These are phyloP conservation scores for Ecliptopera silaceata DNA, from an alignment of 2,888 invertebrate species.

Conservation along the genomic window DNA sequence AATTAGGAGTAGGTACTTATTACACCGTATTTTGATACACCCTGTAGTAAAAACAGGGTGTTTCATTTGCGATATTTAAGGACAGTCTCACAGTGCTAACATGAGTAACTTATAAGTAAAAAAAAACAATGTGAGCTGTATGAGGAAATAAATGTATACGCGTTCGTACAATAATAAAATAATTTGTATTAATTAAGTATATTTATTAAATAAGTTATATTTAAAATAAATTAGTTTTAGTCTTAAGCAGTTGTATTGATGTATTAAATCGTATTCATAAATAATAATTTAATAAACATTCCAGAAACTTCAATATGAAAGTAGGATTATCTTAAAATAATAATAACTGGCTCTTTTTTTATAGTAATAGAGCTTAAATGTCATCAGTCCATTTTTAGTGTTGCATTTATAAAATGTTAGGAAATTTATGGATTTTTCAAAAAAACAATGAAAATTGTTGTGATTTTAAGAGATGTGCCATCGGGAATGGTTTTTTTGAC, in stretches of 20 bases:
- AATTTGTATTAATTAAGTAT: conserved; percentile 64
- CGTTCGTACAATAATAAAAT: conserved; percentile 79
- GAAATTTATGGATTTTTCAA: conserved; percentile 13
- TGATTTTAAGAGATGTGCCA: conserved; percentile 27
- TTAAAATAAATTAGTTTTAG: conserved; percentile 59
- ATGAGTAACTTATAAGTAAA: conserved; percentile 30
- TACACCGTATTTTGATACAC: neutral
- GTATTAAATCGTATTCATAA: conserved; percentile 49
- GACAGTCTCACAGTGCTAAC: conserved; percentile 35
- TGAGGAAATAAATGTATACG: conserved; percentile 78
- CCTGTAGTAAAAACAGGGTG: conserved; percentile 13
- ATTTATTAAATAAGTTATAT: conserved; percentile 71
- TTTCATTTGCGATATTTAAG: conserved; percentile 20
- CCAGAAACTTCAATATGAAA: conserved; percentile 43
- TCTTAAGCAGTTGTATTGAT: conserved; percentile 53
- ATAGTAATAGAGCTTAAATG: conserved; percentile 33
- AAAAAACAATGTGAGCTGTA: conserved; percentile 67
- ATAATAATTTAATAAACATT: conserved; percentile 46
- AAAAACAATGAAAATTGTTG: conserved; percentile 18
- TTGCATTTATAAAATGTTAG: conserved; percentile 36
- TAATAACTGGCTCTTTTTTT: conserved; percentile 23
- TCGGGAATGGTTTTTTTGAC: conserved; percentile 10
- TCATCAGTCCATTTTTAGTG: conserved; percentile 34
- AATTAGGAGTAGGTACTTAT: neutral
- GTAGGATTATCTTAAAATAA: conserved; percentile 25